Base-by-base conservation (phyloP, 2,888 invertebrate species). In the Drosophila melanosoma region DNA sequence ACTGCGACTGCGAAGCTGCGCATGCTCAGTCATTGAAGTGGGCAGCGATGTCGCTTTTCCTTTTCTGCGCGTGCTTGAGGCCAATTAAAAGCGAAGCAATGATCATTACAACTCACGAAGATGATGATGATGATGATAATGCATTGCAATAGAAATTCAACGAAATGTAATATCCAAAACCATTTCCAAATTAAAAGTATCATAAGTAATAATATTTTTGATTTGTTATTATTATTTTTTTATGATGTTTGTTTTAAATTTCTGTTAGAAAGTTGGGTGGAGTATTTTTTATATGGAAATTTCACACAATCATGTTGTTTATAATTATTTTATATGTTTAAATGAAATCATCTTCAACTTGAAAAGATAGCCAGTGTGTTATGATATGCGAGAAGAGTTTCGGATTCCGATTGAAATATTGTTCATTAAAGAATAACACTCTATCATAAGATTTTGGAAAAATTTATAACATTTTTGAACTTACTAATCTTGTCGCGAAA, bases 31-130 rank as follows among this genome's bases (percentile, higher is more conserved):
- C 67, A 76, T 12, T 67, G 57, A 64, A 77, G 74, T 72, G 62
- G 62, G 63, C 70, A 76, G 75, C 33, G 38, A 45, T 64, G 69
- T 60, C 42, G 69, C 80, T 82, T 79, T 76, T 73, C 78, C 80
- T 78, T 78, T 78, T 79, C 61, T 63, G 72, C 63, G 82, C 82
- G 72, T 81, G 80, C 62, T 75, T 66, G 51, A 20, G 20, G 69
- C 79, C 82, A 81, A 81, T 81, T 82, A 80, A 80, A 74, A 36
- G 35, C 68, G 32, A 65, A 61, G 57, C 56, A 78, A 70, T 70
- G 64, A 63, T 76, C 78, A 73, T 77, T 76, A 12, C 35, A 40
- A 17, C 42, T 35, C 36, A 53, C 29, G 52, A 68, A 26, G 29
- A 29, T 64, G 29, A 72, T 53, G 57, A 71, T 52, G 56, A 61